A percentile compares a stretch with the other conserved stretches of the same genome.
phyloP scores from a whole-genome alignment of 2,797 vertebrate genomes.

The Sebastes aleutianus region DNA sequence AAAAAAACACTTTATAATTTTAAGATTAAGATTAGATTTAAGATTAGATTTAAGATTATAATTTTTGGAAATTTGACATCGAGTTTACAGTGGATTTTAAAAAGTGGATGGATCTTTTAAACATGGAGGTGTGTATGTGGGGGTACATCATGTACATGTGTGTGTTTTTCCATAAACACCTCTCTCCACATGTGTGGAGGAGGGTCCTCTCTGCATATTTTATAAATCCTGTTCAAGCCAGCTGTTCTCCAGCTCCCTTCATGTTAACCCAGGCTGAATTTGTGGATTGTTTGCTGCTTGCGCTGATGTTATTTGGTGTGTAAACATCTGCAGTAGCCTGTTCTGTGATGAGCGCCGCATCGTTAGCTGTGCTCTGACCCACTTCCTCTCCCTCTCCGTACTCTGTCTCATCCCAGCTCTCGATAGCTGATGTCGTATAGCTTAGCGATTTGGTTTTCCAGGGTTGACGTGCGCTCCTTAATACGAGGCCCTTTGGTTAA shows the following conservation, averaged over 20 bases:
- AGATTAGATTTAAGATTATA: neutral
- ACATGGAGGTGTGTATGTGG: neutral
- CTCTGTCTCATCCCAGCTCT: constrained; percentile 27
- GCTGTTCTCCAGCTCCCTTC: constrained; percentile 43
- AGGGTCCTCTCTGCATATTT: constrained; percentile 42
- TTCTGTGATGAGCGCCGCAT: constrained; percentile 46
- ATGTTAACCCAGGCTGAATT: neutral
- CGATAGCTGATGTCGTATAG: constrained; percentile 2
- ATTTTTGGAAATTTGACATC: neutral
- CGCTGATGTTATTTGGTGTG: constrained; percentile 54
- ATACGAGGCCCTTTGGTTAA: neutral
- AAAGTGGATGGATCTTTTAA: neutral
- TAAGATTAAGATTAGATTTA: too few relatives aligned
- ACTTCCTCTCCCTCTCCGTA: constrained; percentile 44
- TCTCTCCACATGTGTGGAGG: constrained; percentile 17
- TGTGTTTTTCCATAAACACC: constrained; percentile 12
- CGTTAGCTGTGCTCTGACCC: constrained; percentile 62
- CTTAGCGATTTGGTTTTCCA: constrained; percentile 9
- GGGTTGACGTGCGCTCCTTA: neutral
- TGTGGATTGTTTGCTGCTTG: constrained; percentile 38
- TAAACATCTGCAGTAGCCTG: constrained; percentile 70
- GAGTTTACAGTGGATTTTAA: neutral
- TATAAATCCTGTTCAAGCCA: constrained; percentile 37
- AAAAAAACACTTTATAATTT: neutral
- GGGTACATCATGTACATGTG: neutral